These are phyloP conservation scores for Polydrusus cervinus DNA, from an alignment of 2,888 invertebrate species.

Conservation along the genomic window DNA sequence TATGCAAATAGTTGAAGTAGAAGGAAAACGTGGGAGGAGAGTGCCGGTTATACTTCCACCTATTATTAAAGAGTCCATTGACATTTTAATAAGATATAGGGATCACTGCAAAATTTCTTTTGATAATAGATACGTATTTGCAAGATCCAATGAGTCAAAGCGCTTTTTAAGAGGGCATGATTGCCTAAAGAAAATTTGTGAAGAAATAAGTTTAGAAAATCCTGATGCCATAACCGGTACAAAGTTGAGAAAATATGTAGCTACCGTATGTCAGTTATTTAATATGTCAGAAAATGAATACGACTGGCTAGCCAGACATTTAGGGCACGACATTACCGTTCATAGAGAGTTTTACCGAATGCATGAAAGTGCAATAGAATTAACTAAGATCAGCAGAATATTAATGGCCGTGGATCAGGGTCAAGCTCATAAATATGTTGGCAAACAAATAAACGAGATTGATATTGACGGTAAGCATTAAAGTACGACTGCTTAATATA, in stretches of 20 bases:
- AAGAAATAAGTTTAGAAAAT: not conserved
- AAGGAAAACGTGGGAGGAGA: slow-evolving; percentile 49
- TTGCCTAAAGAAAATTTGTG: slow-evolving; percentile 22
- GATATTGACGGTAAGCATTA: slow-evolving; percentile 9
- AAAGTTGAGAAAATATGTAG: slow-evolving; percentile 14
- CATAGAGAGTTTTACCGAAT: slow-evolving; percentile 60
- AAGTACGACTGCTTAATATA: not conserved
- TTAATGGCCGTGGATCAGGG: slow-evolving; percentile 58
- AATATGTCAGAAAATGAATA: slow-evolving; percentile 17
- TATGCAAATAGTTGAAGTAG: slow-evolving; percentile 48
- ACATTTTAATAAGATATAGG: slow-evolving; percentile 6
- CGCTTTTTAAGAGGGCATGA: slow-evolving; percentile 50
- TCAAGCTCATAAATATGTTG: slow-evolving; percentile 38
- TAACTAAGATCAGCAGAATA: slow-evolving; percentile 59
- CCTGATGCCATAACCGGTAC: slow-evolving; percentile 3
- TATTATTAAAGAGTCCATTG: slow-evolving; percentile 1
- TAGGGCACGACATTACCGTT: slow-evolving; percentile 59
- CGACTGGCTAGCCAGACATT: slow-evolving; percentile 59
- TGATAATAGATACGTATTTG: slow-evolving; percentile 53
- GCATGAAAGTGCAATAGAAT: slow-evolving; percentile 58
- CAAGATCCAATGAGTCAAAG: slow-evolving; percentile 32
- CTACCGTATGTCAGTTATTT: slow-evolving; percentile 54
- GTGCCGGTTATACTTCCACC: slow-evolving; percentile 54
- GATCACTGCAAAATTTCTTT: slow-evolving; percentile 13
- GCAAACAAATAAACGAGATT: slow-evolving; percentile 15